A percentile compares a stretch with the other conserved stretches of the same genome.
Conservation (phyloP, 2,797 vertebrate species). For the Heterohyrax brucei region DNA sequence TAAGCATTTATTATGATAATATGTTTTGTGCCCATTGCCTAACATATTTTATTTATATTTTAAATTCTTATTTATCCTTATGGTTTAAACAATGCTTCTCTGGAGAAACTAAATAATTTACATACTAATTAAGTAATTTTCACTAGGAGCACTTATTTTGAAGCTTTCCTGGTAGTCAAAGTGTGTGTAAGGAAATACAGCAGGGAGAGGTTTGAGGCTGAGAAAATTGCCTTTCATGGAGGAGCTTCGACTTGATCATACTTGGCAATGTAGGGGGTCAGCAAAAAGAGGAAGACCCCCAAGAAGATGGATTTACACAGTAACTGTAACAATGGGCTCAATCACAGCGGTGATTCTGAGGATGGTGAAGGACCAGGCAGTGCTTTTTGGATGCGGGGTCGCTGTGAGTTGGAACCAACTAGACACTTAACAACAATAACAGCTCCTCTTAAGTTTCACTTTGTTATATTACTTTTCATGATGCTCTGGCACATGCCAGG, state of each 20-base stretch:
- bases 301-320: too few relatives aligned
- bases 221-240: slow-evolving; percentile 56
- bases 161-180: slow-evolving; percentile 66
- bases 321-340: too few relatives aligned
- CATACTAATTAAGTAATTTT: slow-evolving; percentile 80
- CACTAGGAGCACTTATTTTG: slow-evolving; percentile 70
- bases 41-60: slow-evolving; percentile 59
- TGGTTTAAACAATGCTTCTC: slow-evolving; percentile 62
- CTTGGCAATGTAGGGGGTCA: not conserved
- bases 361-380: too few relatives aligned
- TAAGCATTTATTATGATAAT: slow-evolving; percentile 38
- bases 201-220: slow-evolving; percentile 62
- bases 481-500: slow-evolving; percentile 33
- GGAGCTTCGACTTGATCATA: slow-evolving; percentile 56
- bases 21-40: not conserved
- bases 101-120: slow-evolving; percentile 76
- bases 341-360: too few relatives aligned
- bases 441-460: slow-evolving; percentile 30
- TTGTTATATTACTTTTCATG: slow-evolving; percentile 76
- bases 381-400: too few relatives aligned
- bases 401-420: too few relatives aligned
- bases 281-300: too few relatives aligned
- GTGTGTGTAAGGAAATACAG: slow-evolving; percentile 20
- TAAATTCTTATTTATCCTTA: slow-evolving; percentile 57
- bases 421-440: too few relatives aligned